A percentile compares a stretch with the other conserved stretches of the same genome.
Conservation (phyloP, 2,113 vertebrate genomes). For the Chionis minor region DNA sequence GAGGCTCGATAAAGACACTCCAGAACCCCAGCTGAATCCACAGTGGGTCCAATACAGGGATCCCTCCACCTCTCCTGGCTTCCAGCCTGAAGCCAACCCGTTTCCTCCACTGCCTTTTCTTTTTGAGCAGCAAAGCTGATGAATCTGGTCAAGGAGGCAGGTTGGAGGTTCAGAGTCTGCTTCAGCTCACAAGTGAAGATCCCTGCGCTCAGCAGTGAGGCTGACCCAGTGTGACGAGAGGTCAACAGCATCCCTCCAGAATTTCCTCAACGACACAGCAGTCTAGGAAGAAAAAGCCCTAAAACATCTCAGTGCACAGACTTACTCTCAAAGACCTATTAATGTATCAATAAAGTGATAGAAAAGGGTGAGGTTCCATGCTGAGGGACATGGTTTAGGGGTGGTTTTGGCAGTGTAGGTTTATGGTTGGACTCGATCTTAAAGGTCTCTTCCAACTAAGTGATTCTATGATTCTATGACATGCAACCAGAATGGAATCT, state of each 20-base stretch:
- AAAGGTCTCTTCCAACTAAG: too few species aligned
- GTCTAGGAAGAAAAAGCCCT: background rate
- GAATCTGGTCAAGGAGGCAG: background rate
- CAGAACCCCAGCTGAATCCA: background rate
- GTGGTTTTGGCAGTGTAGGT: too few species aligned
- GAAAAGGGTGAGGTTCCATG: background rate
- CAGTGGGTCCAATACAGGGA: background rate
- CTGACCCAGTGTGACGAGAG: accelerated
- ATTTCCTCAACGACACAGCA: background rate
- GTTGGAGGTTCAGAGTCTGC: background rate
- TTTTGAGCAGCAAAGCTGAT: background rate
- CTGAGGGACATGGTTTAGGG: too few species aligned
- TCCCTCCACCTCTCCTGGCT: background rate
- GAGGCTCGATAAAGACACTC: background rate
- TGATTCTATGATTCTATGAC: background rate
- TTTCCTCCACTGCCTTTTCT: background rate
- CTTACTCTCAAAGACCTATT: background rate
- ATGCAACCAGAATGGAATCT: background rate
- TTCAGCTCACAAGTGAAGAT: background rate
- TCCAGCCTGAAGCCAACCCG: background rate
- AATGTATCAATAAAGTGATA: background rate
- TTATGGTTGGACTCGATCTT: too few species aligned
- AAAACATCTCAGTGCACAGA: background rate
- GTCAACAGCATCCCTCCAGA: background rate
- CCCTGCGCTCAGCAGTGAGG: accelerated